Conservation (phyloP, 92 coral and sea anemone species). For the Galaxea fascicularis region DNA sequence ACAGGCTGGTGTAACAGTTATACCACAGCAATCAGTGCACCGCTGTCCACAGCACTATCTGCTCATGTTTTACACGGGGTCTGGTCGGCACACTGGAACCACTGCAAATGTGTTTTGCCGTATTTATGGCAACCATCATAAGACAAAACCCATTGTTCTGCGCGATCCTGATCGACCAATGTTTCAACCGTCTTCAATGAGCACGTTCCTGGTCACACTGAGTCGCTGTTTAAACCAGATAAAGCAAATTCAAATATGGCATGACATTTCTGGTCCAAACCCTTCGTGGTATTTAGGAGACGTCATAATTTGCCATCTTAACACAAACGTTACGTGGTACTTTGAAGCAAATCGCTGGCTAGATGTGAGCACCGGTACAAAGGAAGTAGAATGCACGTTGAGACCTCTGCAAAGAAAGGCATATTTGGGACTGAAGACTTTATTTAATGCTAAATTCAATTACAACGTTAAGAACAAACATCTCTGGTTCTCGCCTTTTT, state of each 20-base stretch:
- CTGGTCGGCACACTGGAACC: constrained; percentile 79
- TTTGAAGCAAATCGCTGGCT: constrained; percentile 82
- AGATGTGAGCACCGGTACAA: constrained; percentile 62
- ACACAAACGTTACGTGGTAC: constrained; percentile 73
- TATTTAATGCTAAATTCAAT: constrained; percentile 61
- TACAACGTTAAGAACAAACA: constrained; percentile 59
- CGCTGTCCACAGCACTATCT: constrained; percentile 75
- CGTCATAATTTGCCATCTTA: constrained; percentile 72
- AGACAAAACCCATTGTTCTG: constrained; percentile 76
- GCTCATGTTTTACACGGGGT: constrained; percentile 78
- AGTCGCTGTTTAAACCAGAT: constrained; percentile 70
- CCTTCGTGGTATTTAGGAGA: constrained; percentile 81
- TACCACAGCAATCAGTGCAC: constrained; percentile 71
- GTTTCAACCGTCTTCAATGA: constrained; percentile 68
- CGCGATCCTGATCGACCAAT: constrained; percentile 77
- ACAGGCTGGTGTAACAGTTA: constrained; percentile 75
- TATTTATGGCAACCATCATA: constrained; percentile 67
- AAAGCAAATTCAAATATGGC: constrained; percentile 73
- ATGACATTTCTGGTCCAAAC: constrained; percentile 74
- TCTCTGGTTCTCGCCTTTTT: constrained; percentile 70
- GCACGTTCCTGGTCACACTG: constrained; percentile 66
- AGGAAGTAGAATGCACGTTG: constrained; percentile 70
- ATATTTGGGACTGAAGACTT: constrained; percentile 38
- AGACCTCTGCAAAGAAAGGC: constrained; percentile 53
- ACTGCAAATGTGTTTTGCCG: constrained; percentile 81